Evolutionary conservation across 2,113 vertebrate genomes (phyloP).

Genomic region (Morone saxatilis): DNA sequence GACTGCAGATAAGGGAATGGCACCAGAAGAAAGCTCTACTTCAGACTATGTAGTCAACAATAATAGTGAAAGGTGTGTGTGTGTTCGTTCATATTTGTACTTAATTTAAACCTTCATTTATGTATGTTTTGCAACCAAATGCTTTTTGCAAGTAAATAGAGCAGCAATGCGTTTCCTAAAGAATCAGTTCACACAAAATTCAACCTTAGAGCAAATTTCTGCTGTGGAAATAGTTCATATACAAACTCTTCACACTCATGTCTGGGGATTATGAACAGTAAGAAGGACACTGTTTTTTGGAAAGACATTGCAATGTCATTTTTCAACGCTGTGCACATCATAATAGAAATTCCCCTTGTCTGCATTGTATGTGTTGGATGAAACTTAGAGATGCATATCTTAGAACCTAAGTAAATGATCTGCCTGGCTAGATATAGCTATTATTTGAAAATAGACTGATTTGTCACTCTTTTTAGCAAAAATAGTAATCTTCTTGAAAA

Average conservation of each 20-base stretch:
- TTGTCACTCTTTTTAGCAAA: neutral
- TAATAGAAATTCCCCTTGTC: neutral
- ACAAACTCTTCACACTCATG: neutral
- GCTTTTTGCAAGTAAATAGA: neutral
- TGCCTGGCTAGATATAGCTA: neutral
- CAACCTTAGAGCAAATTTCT: neutral
- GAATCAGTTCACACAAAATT: conserved; percentile 26
- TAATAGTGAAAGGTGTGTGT: conserved; percentile 6
- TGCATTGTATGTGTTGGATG: neutral
- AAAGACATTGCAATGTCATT: neutral
- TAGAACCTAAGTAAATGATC: too few relatives aligned
- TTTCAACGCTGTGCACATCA: neutral
- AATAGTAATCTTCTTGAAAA: neutral
- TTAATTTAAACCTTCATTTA: conserved; percentile 1
- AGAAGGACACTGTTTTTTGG: neutral
- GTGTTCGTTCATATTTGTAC: neutral
- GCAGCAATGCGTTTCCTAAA: neutral
- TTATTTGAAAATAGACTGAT: neutral
- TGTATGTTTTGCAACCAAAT: neutral
- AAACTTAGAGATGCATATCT: neutral
- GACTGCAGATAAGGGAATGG: conserved; percentile 63
- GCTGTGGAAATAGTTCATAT: neutral
- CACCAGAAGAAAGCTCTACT: conserved; percentile 47
- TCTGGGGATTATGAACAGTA: neutral
- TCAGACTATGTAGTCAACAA: conserved; percentile 44